phyloP scores from a whole-genome alignment of 2,888 invertebrate species.

The Metopia argyrocephala region DNA sequence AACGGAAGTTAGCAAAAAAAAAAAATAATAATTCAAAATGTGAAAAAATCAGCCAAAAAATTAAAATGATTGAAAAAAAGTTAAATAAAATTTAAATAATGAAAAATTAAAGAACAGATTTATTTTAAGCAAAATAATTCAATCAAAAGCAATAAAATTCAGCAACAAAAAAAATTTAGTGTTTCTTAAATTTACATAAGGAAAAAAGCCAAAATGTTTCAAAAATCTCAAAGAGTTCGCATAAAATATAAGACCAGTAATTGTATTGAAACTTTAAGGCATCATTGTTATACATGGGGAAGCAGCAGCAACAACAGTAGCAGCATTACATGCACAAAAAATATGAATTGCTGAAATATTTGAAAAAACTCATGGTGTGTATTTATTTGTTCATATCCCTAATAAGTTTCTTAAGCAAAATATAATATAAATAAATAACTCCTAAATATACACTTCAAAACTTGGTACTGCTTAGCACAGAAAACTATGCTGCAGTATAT shows the following conservation, averaged over 20 bases:
- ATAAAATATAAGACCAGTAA: conserved; percentile 46
- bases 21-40: conserved; percentile 39
- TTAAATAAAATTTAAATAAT: not conserved
- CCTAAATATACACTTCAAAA: not conserved
- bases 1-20: conserved; percentile 40
- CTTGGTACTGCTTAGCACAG: not conserved
- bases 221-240: conserved; percentile 54
- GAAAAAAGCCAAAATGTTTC: conserved; percentile 33
- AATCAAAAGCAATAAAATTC: not conserved
- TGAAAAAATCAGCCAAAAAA: conserved; percentile 3
- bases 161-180: not conserved
- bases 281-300: not conserved
- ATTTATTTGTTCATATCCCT: not conserved
- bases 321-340: not conserved
- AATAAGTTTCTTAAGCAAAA: too few species aligned
- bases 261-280: conserved; percentile 29
- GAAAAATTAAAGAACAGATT: not conserved
- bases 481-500: not conserved
- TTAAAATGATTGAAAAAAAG: not conserved
- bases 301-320: not conserved
- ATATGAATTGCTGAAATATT: conserved; percentile 25
- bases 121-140: conserved; percentile 10
- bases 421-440: too few species aligned
- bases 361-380: conserved; percentile 37
- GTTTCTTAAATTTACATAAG: not conserved